A percentile compares a stretch with the other conserved stretches of the same genome.
phyloP scores from a whole-genome alignment of 1,140 invertebrate genomes.

The Bicyclus anynana region DNA sequence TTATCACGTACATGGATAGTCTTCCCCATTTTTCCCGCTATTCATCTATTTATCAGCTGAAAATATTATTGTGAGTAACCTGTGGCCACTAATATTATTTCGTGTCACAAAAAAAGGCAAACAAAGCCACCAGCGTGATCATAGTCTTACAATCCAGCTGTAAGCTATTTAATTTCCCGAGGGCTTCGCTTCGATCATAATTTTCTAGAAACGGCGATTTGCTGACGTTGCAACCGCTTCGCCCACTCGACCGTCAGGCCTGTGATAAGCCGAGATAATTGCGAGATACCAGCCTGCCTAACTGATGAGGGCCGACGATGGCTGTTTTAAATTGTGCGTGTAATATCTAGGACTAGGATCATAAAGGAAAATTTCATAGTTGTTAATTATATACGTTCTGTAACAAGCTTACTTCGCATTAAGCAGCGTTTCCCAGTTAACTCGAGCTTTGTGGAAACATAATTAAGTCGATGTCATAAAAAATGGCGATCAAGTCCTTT shows the following conservation, averaged over 20 bases:
- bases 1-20: too few species aligned
- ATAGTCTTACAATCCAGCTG: slow-evolving; percentile 8
- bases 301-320: slow-evolving; percentile 13
- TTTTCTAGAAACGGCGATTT: slow-evolving; percentile 41
- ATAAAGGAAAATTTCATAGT: slow-evolving; percentile 10
- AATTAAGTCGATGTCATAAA: too few species aligned
- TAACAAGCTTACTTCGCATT: not conserved
- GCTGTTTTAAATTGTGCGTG: slow-evolving; percentile 17
- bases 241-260: slow-evolving; percentile 28
- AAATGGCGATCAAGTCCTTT: too few species aligned
- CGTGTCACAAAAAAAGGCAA: not conserved
- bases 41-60: too few species aligned
- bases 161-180: slow-evolving; percentile 34
- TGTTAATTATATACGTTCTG: slow-evolving; percentile 3
- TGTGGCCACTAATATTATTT: not conserved
- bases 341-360: slow-evolving; percentile 10
- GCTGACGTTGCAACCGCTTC: slow-evolving; percentile 36
- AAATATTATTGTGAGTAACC: too few species aligned
- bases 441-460: too few species aligned
- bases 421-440: too few species aligned
- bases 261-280: slow-evolving; percentile 42
- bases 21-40: too few species aligned
- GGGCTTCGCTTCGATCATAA: slow-evolving; percentile 28
- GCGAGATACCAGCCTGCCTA: slow-evolving; percentile 30
- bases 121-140: not conserved